A percentile compares a stretch with the other conserved stretches of the same genome.
phyloP scores from a whole-genome alignment of 2,888 invertebrate species.

The Macaria liturata region DNA sequence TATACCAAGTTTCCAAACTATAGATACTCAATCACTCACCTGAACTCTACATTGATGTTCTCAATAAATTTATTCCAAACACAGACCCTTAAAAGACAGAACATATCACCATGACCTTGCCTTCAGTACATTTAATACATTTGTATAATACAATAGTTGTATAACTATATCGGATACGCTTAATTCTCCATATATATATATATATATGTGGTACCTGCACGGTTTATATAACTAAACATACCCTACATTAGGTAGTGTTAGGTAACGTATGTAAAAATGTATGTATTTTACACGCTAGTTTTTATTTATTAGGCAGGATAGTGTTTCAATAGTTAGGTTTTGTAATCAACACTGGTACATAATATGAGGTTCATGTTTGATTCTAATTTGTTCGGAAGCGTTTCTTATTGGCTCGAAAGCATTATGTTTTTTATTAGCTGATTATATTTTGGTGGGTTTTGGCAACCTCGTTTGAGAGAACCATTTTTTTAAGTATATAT shows the following conservation, averaged over 20 bases:
- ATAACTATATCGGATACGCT: slow-evolving; percentile 53
- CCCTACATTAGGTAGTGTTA: slow-evolving; percentile 57
- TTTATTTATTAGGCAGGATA: slow-evolving; percentile 66
- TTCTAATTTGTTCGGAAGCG: no score
- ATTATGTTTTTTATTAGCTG: no score
- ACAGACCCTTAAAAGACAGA: not conserved
- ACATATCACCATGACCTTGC: slow-evolving; percentile 1
- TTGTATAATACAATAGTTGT: slow-evolving; percentile 4
- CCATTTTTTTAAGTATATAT: no score
- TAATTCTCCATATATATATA: slow-evolving; percentile 62
- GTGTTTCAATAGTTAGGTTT: slow-evolving; percentile 7
- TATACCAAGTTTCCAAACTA: no score
- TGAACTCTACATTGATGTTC: no score
- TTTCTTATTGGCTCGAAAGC: no score
- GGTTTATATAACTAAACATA: slow-evolving; percentile 57
- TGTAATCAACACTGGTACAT: not conserved
- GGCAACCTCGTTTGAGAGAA: no score
- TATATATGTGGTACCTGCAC: slow-evolving; percentile 69
- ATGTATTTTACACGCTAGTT: slow-evolving; percentile 64
- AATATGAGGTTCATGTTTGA: no score
- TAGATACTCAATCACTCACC: no score
- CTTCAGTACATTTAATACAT: slow-evolving; percentile 34
- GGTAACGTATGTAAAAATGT: slow-evolving; percentile 47
- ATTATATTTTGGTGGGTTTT: no score
- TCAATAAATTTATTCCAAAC: no score